Evolutionary conservation across 2,888 invertebrate species (phyloP), one percentile per base, ranked within the genome.

Genomic region (Clitarchus hookeri): DNA sequence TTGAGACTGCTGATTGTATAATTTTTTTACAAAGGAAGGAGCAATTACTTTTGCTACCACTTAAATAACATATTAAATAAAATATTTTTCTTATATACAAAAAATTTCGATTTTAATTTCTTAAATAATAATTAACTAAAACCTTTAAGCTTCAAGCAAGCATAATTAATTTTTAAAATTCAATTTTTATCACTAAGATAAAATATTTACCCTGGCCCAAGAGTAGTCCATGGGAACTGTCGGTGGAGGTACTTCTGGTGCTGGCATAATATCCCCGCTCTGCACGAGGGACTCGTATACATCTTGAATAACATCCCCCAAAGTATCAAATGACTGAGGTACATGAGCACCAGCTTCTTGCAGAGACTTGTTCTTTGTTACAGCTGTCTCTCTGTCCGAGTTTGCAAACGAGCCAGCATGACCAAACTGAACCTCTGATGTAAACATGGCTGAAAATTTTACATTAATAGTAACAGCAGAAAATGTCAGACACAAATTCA

Each of bases 151-250:
- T 36, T 36, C 1, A 36, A 36, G 36, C 2, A 36, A 36, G 36
- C 1, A 36, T 36, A 36, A 36, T 36, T 36, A 36, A 36, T 36
- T 36, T 36, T 36, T 36, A 36, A 36, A 36, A 36, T 36, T 36
- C 1, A 36, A 36, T 36, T 36, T 36, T 36, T 3, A 36, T 36
- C 36, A 36, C 36, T 36, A 36, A 36, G 36, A 36, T 36, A 48
- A 48, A 48, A 53, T 79, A 91, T 92, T 91, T 88, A 94, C 94
- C 91, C 97, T 94, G 0, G 99, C 99, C 99, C 99, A 99, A 88
- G 96, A 97, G 92, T 98, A 99, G 92, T 99, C 99, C 99, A 99
- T 99, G 13, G 99, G 99, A n/a, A 99, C 99, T 26, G 99, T 99
- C 3, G 99, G 99, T 65, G 99, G 99, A 16, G 99, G 98, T 85